phyloP scores from a whole-genome alignment of 2,113 vertebrate species.

The Brienomyrus longianalis region DNA sequence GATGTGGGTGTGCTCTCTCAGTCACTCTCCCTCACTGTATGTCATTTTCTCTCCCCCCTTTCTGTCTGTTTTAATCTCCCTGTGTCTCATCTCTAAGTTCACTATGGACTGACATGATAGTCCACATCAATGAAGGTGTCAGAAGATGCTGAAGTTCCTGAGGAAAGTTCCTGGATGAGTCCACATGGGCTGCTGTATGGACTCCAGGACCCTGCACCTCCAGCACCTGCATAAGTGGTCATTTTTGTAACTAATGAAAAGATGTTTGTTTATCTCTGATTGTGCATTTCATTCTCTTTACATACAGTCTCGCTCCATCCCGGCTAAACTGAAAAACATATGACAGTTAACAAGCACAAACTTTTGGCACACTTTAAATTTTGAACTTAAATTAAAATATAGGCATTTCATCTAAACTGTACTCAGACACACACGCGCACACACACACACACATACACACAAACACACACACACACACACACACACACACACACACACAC shows the following conservation, averaged over 20 bases:
- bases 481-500: background rate
- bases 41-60: background rate
- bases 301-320: background rate
- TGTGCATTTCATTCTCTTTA: background rate
- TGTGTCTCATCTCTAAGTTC: background rate
- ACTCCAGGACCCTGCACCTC: background rate
- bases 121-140: background rate
- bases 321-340: background rate
- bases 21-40: background rate
- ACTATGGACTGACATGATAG: background rate
- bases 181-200: background rate
- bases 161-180: background rate
- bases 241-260: background rate
- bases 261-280: background rate
- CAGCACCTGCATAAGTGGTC: background rate
- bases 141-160: background rate
- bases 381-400: background rate
- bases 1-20: background rate
- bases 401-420: background rate
- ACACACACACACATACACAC: background rate
- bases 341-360: background rate
- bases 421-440: background rate
- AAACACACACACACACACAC: background rate
- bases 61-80: background rate
- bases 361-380: background rate